These are phyloP conservation scores for Scaeva pyrastri DNA, from an alignment of 2,888 invertebrate species.

Conservation along the genomic window DNA sequence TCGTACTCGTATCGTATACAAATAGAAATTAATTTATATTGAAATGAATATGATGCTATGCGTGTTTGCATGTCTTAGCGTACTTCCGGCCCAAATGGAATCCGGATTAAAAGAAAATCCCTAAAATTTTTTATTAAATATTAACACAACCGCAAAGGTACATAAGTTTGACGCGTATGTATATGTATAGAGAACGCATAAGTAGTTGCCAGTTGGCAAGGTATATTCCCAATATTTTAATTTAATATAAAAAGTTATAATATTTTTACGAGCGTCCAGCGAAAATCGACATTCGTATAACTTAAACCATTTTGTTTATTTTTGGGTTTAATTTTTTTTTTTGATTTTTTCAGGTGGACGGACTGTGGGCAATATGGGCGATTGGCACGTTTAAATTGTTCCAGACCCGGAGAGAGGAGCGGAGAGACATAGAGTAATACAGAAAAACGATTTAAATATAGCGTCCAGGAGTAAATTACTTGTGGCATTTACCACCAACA, in stretches of 20 bases:
- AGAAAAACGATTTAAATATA: slow-evolving; percentile 69
- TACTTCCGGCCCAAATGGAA: slow-evolving; percentile 7
- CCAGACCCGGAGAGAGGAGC: slow-evolving; percentile 23
- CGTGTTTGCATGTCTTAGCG: slow-evolving; percentile 47
- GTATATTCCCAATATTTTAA: slow-evolving; percentile 50
- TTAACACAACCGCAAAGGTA: slow-evolving; percentile 4
- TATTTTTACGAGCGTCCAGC: slow-evolving; percentile 39
- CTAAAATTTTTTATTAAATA: slow-evolving; percentile 53
- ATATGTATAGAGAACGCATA: no score
- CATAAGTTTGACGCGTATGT: no score
- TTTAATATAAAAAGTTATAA: slow-evolving; percentile 51
- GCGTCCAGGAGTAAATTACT: slow-evolving; percentile 70
- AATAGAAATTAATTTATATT: neutral
- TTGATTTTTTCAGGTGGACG: neutral
- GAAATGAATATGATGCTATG: neutral
- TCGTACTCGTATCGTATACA: neutral
- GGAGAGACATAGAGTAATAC: neutral
- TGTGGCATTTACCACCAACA: slow-evolving; percentile 71
- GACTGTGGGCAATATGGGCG: slow-evolving; percentile 18
- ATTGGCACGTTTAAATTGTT: slow-evolving; percentile 51
- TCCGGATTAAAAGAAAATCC: slow-evolving; percentile 38
- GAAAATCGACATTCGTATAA: slow-evolving; percentile 34
- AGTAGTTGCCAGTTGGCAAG: no score
- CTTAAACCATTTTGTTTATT: slow-evolving; percentile 43
- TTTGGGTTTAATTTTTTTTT: neutral